Base-by-base conservation (phyloP, 1,140 invertebrate species). In the Sminthurinus signatus region DNA sequence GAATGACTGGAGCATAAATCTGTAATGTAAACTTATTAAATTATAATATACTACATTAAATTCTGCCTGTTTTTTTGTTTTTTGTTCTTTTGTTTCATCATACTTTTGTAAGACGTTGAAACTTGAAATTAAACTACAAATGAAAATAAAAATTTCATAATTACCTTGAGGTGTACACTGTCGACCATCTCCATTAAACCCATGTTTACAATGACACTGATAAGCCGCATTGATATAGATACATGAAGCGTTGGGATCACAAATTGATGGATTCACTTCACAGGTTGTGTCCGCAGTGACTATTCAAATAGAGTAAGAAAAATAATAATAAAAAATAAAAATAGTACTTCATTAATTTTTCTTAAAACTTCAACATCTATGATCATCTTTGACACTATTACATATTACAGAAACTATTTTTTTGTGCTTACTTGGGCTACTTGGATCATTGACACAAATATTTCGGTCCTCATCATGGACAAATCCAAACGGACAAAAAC, bases 171-270 rank as follows among this genome's bases (percentile, higher is more conserved):
- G 75, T 64, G 77, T 78, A 75, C 89, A 93, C 0, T 77, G 77
- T 54, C 81, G 82, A 44, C 90, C 91, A 74, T 92, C 87, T 52
- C 91, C 91, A 54, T 83, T 80, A 75, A 84, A 95, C 59, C 90
- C 90, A 17, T 80, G 73, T 63, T 86, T 83, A 75, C 92, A 95
- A 19, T 86, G 80, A 76, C 93, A 96, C 50, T 82, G 82, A 55
- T 83, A 82, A 52, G 81, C 82, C n/a, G 81, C 80, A 15, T 81
- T 68, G 59, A 86, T 82, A 59, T 83, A 84, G 8, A 81, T 75
- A 75, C 91, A 94, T 27, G 78, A 80, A 19, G 90, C 89, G 74
- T 93, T 83, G 0, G 78, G 73, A 73, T 89, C 81, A 78, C 93
- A 90, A 71, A 85, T 82, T 50, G 52, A 43, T n/a, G 31, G 42